These are phyloP conservation scores for Hemiprocne comata DNA, from an alignment of 2,113 vertebrate species.

Conservation along the genomic window DNA sequence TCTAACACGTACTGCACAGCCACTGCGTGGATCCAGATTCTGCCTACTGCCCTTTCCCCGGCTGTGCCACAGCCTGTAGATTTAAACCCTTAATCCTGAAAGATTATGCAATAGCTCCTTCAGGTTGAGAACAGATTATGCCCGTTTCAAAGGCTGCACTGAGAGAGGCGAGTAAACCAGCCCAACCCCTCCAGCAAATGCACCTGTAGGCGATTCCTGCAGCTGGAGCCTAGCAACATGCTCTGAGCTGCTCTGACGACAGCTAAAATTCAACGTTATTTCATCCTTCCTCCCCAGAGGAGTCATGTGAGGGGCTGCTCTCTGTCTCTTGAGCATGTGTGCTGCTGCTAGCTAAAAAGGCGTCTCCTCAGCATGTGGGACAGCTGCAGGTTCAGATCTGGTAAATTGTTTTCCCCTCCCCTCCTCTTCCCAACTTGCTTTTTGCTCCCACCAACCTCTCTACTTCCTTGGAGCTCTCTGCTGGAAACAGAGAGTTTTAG, in stretches of 20 bases:
- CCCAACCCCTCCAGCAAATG: not conserved
- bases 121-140: not conserved
- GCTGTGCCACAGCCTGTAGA: not conserved
- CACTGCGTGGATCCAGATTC: not conserved
- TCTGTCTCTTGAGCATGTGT: not conserved
- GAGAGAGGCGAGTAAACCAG: not conserved
- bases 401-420: not conserved
- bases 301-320: not conserved
- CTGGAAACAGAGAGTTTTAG: not conserved
- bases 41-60: not conserved
- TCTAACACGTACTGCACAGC: not conserved
- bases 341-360: not conserved
- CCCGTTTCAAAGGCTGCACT: not conserved
- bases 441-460: not conserved
- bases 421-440: not conserved
- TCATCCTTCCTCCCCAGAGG: not conserved
- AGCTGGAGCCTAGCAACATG: constrained; percentile 47
- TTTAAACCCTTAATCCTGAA: constrained; percentile 13
- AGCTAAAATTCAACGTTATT: not conserved
- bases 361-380: not conserved
- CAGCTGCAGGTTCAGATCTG: not conserved
- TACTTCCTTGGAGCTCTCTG: not conserved
- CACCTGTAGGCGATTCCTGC: constrained; percentile 14
- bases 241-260: not conserved
- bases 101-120: not conserved